Percentiles rank a stretch among this genome's conserved stretches.
phyloP scores from a whole-genome alignment of 2,113 vertebrate species.

The Phoenicopterus ruber region DNA sequence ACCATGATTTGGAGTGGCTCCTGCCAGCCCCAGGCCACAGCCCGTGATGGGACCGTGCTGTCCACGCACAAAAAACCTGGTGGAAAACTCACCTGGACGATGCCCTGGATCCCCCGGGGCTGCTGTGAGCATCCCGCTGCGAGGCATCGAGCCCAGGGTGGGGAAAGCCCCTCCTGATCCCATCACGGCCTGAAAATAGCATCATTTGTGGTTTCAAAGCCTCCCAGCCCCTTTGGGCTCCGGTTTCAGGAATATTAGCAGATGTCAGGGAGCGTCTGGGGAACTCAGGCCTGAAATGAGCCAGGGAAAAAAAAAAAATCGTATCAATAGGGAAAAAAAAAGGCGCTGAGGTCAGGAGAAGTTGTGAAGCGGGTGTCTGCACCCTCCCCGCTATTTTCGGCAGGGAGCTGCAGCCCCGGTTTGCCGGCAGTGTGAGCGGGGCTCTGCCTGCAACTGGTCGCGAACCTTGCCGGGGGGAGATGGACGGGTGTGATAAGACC shows the following conservation, averaged over 20 bases:
- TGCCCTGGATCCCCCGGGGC: fast-evolving
- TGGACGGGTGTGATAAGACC: background rate
- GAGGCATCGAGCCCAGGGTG: background rate
- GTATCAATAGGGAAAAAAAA: background rate
- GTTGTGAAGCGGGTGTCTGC: background rate
- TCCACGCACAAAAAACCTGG: background rate
- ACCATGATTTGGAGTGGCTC: background rate
- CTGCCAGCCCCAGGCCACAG: background rate
- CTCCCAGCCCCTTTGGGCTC: background rate
- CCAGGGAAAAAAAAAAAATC: background rate
- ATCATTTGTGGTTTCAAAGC: background rate
- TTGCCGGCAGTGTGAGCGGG: fast-evolving
- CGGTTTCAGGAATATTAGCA: background rate
- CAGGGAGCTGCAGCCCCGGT: background rate
- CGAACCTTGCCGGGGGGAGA: fast-evolving
- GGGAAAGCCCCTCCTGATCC: background rate
- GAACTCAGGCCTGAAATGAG: slow-evolving; percentile 30
- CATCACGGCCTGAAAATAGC: background rate
- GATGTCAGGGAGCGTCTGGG: background rate
- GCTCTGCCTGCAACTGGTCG: background rate
- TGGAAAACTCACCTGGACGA: background rate
- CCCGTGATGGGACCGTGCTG: fast-evolving
- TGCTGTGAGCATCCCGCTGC: fast-evolving
- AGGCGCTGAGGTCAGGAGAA: background rate
- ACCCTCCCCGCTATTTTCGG: background rate